These are phyloP conservation scores for Andrena chrysosceles DNA, from an alignment of 2,888 invertebrate species.

Conservation along the genomic window DNA sequence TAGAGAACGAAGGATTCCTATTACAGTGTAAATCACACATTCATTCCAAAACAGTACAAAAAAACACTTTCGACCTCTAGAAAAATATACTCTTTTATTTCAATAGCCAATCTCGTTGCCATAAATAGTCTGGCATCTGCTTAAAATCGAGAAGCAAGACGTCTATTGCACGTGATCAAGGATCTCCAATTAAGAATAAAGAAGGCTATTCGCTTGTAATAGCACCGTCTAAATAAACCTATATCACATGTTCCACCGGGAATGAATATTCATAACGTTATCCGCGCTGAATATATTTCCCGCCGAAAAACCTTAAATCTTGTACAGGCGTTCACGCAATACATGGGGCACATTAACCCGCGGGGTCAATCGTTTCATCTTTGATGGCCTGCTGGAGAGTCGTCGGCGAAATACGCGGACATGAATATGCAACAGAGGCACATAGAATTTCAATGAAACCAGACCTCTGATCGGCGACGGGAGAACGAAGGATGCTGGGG, in stretches of 20 bases:
- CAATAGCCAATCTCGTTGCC: not conserved
- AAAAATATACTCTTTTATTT: not conserved
- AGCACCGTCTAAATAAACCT: constrained; percentile 22
- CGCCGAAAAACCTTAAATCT: constrained; percentile 41
- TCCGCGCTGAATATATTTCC: constrained; percentile 11
- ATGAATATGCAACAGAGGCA: constrained; percentile 51
- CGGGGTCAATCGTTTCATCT: constrained; percentile 44
- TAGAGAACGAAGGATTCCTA: not conserved
- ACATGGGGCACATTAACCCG: constrained; percentile 50
- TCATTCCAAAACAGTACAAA: not conserved
- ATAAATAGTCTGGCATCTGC: not conserved
- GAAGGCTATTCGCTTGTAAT: constrained; percentile 13
- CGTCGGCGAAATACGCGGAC: constrained; percentile 43
- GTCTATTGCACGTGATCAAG: not conserved
- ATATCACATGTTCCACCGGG: constrained; percentile 18
- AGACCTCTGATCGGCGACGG: constrained; percentile 9
- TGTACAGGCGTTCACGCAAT: constrained; percentile 35
- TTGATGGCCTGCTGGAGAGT: constrained; percentile 54
- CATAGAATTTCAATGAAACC: constrained; percentile 49
- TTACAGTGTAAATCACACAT: not conserved
- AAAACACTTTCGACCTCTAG: not conserved
- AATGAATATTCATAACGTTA: constrained; percentile 48
- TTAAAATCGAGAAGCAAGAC: too few relatives aligned
- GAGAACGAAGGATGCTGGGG: constrained; percentile 8
- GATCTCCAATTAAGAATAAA: constrained; percentile 18